Conservation (phyloP, 2,113 vertebrate genomes). For the Thalassoma bifasciatum region DNA sequence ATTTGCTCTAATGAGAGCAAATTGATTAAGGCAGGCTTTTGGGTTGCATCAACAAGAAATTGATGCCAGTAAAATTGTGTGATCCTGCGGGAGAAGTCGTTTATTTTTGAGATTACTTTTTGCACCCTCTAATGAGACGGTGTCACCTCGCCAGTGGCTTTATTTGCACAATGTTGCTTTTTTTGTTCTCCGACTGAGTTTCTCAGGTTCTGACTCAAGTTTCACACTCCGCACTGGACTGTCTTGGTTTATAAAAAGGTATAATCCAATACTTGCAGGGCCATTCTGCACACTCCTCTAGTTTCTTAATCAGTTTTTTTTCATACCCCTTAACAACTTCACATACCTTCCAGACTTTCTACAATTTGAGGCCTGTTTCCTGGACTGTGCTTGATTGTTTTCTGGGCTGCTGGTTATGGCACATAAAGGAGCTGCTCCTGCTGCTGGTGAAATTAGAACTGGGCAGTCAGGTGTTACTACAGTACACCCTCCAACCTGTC, state of each 20-base stretch:
- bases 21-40: constrained; percentile 62
- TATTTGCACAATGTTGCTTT: constrained; percentile 29
- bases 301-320: neutral
- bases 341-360: neutral
- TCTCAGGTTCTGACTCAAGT: constrained; percentile 17
- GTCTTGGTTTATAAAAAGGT: neutral
- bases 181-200: constrained; percentile 27
- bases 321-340: constrained; percentile 18
- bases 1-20: constrained; percentile 67
- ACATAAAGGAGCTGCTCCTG: constrained; percentile 46
- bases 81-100: constrained; percentile 14
- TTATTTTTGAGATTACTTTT: constrained; percentile 54
- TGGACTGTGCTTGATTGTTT: constrained; percentile 40
- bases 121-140: constrained; percentile 36
- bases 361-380: constrained; percentile 20
- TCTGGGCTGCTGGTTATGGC: constrained; percentile 30
- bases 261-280: neutral
- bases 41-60: constrained; percentile 47
- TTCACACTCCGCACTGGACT: constrained; percentile 2
- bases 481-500: constrained; percentile 46
- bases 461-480: constrained; percentile 51
- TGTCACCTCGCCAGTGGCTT: constrained; percentile 45
- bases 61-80: constrained; percentile 47
- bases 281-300: neutral
- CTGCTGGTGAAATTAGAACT: constrained; percentile 53